Conservation (phyloP, 2,888 invertebrate genomes). For the Drosophila glabriapex region DNA sequence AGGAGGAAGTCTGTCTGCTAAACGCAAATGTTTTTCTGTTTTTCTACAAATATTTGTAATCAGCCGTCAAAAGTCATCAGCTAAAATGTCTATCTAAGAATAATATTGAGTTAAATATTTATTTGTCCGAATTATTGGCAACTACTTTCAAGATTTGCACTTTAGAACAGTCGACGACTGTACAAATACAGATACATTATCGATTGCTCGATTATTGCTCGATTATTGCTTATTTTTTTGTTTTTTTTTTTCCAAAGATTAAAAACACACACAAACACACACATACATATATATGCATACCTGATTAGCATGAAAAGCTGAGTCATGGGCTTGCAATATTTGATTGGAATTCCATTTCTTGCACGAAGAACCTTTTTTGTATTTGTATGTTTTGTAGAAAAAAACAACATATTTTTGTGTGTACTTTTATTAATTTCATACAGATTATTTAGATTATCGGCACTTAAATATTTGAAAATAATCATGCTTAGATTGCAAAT, state of each 20-base stretch:
- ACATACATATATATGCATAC: not conserved
- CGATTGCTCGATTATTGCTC: not conserved
- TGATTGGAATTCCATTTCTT: not conserved
- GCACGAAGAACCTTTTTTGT: not conserved
- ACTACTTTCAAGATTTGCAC: not conserved
- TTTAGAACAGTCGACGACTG: not conserved
- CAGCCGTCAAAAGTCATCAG: not conserved
- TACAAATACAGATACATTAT: not conserved
- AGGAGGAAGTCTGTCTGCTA: not conserved
- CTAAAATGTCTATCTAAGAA: not conserved
- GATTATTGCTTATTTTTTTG: not conserved
- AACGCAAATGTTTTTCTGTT: slow-evolving; percentile 1
- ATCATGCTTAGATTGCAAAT: not conserved
- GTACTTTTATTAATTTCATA: not conserved
- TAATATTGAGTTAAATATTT: slow-evolving; percentile 2
- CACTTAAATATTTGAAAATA: not conserved
- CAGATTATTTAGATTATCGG: not conserved
- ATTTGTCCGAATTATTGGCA: not conserved
- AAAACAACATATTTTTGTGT: not conserved
- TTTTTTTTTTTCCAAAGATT: not conserved
- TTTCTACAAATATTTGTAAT: slow-evolving; percentile 7
- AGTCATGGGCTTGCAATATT: not conserved
- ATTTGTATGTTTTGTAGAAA: not conserved
- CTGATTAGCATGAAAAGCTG: not conserved
- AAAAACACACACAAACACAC: not conserved